These are phyloP conservation scores for Choreutis nemorana DNA, from an alignment of 2,888 invertebrate genomes.

Conservation along the genomic window DNA sequence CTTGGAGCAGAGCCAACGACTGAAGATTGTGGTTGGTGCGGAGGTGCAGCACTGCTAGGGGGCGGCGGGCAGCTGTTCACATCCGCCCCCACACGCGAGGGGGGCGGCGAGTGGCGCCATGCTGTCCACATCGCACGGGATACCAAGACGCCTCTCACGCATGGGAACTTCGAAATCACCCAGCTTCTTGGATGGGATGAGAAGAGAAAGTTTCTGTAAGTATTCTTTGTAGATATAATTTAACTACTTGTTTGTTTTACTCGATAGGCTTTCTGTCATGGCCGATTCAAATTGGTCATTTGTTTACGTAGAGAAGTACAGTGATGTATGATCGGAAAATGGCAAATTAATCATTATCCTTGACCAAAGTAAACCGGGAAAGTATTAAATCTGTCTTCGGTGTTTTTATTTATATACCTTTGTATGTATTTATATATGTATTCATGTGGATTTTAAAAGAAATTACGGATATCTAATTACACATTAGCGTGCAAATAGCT, in stretches of 20 bases:
- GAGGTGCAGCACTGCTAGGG: slow-evolving; percentile 44
- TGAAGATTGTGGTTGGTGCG: slow-evolving; percentile 56
- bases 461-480: no score
- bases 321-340: no score
- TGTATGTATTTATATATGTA: background rate
- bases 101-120: slow-evolving; percentile 56
- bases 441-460: no score
- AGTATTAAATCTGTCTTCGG: no score
- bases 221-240: slow-evolving; percentile 10
- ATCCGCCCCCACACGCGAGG: slow-evolving; percentile 51
- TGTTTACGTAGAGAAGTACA: no score
- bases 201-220: slow-evolving; percentile 71
- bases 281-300: no score
- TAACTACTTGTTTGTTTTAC: background rate
- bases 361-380: no score
- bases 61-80: slow-evolving; percentile 46
- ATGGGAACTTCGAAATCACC: slow-evolving; percentile 79
- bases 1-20: slow-evolving; percentile 47
- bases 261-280: background rate
- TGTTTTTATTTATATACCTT: background rate
- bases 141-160: slow-evolving; percentile 64
- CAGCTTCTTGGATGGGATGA: slow-evolving; percentile 82
- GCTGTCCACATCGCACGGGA: slow-evolving; percentile 32
- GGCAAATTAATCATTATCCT: no score
- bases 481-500: no score